Conservation (phyloP, 2,888 invertebrate species). For the Poecilus cupreus region DNA sequence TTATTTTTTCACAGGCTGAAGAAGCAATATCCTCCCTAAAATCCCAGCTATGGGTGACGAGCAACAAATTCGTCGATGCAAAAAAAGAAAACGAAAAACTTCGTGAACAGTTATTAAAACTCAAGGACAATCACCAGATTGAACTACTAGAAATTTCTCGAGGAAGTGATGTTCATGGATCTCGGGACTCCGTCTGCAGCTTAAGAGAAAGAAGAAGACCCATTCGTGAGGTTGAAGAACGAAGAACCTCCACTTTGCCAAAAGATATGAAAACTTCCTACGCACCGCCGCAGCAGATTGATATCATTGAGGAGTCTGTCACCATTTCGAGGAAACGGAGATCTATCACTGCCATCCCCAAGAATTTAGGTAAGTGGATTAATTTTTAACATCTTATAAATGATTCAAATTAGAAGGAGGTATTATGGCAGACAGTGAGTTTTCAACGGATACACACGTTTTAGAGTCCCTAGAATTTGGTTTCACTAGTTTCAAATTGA, state of each 20-base stretch:
- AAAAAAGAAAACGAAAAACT: conserved; percentile 75
- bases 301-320: conserved; percentile 65
- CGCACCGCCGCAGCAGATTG: not conserved
- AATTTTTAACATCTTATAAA: conserved; percentile 1
- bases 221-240: conserved; percentile 8
- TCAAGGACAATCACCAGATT: not conserved
- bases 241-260: conserved; percentile 62
- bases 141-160: not conserved
- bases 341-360: conserved; percentile 64
- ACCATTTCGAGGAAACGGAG: conserved; percentile 66
- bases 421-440: no score
- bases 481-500: no score
- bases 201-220: not conserved
- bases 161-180: conserved; percentile 6
- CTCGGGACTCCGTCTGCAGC: conserved; percentile 39
- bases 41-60: conserved; percentile 78
- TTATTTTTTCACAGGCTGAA: conserved; percentile 63
- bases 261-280: conserved; percentile 32
- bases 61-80: conserved; percentile 77
- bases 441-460: no score
- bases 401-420: not conserved
- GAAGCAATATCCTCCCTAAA: conserved; percentile 74
- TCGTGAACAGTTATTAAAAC: not conserved
- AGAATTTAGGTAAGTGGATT: conserved; percentile 61
- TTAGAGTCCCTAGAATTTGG: no score